Evolutionary conservation across 2,113 vertebrate species (phyloP).

Genomic region (Haemorhous mexicanus): DNA sequence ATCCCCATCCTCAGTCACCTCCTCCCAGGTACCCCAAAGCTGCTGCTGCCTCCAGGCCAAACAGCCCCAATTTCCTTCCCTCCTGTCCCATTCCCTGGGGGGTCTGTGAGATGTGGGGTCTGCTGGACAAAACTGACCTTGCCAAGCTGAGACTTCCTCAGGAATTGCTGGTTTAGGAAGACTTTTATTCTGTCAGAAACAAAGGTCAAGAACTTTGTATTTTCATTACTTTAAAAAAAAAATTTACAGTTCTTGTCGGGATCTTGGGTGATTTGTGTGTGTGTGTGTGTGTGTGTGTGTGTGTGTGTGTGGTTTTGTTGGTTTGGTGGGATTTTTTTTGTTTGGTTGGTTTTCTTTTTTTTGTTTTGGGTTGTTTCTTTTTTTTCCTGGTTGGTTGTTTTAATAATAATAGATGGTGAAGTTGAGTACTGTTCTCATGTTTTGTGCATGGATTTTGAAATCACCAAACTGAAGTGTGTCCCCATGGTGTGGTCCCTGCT

Average conservation of each 20-base stretch:
- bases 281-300: neutral
- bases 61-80: neutral
- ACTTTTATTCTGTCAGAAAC: neutral
- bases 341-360: neutral
- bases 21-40: neutral
- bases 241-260: neutral
- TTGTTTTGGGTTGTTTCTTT: neutral
- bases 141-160: neutral
- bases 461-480: neutral
- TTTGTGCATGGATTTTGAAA: neutral
- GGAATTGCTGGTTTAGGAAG: rapidly evolving
- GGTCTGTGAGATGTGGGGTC: neutral
- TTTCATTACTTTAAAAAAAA: neutral
- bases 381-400: neutral
- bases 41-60: neutral
- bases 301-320: neutral
- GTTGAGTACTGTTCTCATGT: rapidly evolving
- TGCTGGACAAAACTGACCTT: neutral
- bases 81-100: neutral
- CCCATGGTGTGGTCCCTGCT: neutral
- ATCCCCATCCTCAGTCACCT: neutral
- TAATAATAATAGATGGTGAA: neutral
- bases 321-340: neutral
- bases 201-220: neutral
- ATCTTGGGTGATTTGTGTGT: neutral